Base-by-base conservation (phyloP, 2,113 vertebrate genomes). In the Ailurus styani region DNA sequence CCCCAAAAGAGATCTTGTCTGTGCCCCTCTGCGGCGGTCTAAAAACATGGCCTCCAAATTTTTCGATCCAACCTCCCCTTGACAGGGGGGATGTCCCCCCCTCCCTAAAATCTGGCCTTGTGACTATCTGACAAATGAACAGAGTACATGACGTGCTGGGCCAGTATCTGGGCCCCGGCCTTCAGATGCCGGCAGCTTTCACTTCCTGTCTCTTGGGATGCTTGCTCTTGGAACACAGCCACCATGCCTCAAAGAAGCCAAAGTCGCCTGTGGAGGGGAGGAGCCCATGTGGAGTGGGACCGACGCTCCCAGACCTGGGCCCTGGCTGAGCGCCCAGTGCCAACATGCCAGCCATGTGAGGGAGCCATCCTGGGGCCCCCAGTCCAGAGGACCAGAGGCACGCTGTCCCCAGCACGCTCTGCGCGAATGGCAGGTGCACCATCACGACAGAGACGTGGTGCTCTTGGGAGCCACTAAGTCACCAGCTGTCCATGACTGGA, bases 201-300 rank as follows among this genome's bases (percentile, higher is more conserved):
- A 60, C 96, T 89, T 96, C 96, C 95, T 93, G 97, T 95, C 94
- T 96, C 87, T 40, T 52, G 89, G 95, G 86, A 91, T 5, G 31
- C 89, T 70, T 14, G 82, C 83, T 85, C 89, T 91, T 91, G 95
- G 96, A 91, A 86, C 45, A 20, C 52, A 42, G 95, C 92, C 94
- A 95, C 57, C 0, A 5, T 25, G 84, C 45, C 0, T 3, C 62
- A 6, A 52, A 64, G 45, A 92, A 92, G 98, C 97, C 97, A 87
- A 52, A n/a, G 95, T 25, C 40, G 92, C 52, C 64, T 18, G 7
- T 90, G 90, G 87, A 50, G 90, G 92, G 42, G 60, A 81, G 91
- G 50, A 75, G 85, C 70, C 88, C 83, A 72, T 4, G 15, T 93
- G 91, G 93, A 90, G 70, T 90, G 84, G 60, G 72, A 42, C 34